These are phyloP conservation scores for Zaprionus camerounensis DNA, from an alignment of 1,140 invertebrate species.

Conservation along the genomic window DNA sequence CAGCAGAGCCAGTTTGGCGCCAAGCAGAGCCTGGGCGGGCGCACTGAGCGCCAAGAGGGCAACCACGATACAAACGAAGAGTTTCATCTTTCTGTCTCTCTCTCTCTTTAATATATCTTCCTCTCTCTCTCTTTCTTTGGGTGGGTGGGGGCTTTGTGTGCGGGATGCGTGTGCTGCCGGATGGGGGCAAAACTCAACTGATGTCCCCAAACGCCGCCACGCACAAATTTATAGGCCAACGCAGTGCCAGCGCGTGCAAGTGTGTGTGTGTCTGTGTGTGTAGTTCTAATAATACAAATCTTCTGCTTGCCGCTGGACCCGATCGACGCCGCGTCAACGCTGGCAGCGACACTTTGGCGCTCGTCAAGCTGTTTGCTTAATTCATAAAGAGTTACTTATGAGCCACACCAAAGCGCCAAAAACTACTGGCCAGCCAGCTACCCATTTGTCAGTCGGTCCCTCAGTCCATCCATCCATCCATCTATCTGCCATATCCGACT, in stretches of 20 bases:
- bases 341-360: constrained; percentile 32
- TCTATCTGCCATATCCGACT: neutral
- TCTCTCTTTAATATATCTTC: neutral
- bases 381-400: constrained; percentile 81
- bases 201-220: constrained; percentile 56
- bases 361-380: constrained; percentile 69
- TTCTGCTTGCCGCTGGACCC: constrained; percentile 25
- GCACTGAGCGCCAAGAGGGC: constrained; percentile 61
- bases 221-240: constrained; percentile 79
- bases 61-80: constrained; percentile 60
- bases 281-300: constrained; percentile 65
- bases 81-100: constrained; percentile 53
- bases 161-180: constrained; percentile 51
- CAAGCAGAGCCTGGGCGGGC: constrained; percentile 67
- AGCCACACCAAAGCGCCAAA: constrained; percentile 47
- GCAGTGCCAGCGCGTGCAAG: neutral
- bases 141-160: constrained; percentile 3
- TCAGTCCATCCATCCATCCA: neutral
- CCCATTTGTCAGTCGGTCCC: constrained; percentile 10
- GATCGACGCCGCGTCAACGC: neutral
- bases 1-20: constrained; percentile 70
- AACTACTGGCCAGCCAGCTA: constrained; percentile 38
- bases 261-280: constrained; percentile 34
- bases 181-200: constrained; percentile 75
- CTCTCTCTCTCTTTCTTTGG: neutral